A percentile compares a stretch with the other conserved stretches of the same genome.
phyloP scores from a whole-genome alignment of 2,797 vertebrate species.

The Orientallactaga sibirica region DNA sequence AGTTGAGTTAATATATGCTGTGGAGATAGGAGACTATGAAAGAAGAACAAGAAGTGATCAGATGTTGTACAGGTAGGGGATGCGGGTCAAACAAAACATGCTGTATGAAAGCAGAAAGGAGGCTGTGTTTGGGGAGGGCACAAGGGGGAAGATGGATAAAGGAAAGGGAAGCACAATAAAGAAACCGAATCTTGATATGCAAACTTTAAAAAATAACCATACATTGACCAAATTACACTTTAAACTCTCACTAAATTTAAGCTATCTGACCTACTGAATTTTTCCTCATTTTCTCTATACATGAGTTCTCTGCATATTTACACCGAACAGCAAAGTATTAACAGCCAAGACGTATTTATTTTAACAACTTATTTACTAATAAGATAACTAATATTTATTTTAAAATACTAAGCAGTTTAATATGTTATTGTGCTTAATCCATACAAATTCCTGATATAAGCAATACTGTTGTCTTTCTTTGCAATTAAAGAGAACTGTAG shows the following conservation, averaged over 20 bases:
- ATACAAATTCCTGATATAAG: neutral
- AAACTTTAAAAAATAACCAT: neutral
- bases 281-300: neutral
- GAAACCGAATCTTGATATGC: too few species aligned
- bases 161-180: too few species aligned
- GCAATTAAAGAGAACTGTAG: neutral
- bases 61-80: too few species aligned
- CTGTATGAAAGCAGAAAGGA: too few species aligned
- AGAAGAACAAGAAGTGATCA: too few species aligned
- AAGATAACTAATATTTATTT: constrained; percentile 28
- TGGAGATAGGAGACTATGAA: too few species aligned
- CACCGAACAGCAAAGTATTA: neutral
- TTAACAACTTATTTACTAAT: constrained; percentile 35
- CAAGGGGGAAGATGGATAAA: too few species aligned
- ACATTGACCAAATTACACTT: neutral
- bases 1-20: neutral
- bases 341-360: constrained; percentile 29
- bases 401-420: neutral
- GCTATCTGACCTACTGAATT: neutral
- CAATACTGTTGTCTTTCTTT: constrained; percentile 23
- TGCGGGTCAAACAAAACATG: too few species aligned
- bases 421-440: neutral
- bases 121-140: too few species aligned
- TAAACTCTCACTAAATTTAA: constrained; percentile 31
- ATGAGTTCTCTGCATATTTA: constrained; percentile 22